Conservation (phyloP, 2,113 vertebrate genomes). For the Camelus dromedarius region DNA sequence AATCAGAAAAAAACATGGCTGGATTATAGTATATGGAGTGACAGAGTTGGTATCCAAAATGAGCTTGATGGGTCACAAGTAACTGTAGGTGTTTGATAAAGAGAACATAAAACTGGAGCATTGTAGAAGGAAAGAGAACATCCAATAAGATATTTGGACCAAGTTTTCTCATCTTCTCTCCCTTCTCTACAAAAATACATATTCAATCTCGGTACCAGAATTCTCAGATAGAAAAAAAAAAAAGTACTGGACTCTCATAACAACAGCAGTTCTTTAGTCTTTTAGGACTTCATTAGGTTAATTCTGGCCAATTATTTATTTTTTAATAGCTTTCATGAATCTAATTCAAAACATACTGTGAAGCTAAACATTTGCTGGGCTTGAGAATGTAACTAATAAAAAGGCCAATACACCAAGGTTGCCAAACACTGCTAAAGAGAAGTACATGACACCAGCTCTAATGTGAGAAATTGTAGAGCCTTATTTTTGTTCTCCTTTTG, state of each 20-base stretch:
- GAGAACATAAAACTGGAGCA: background rate
- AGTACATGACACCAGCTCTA: constrained; percentile 67
- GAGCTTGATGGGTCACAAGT: background rate
- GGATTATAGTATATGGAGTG: background rate
- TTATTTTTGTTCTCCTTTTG: constrained; percentile 66
- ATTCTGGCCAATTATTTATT: constrained; percentile 75
- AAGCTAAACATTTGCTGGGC: constrained; percentile 76
- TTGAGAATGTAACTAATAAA: constrained; percentile 82
- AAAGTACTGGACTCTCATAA: background rate
- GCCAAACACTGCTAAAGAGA: constrained; percentile 70
- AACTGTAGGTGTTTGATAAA: constrained; percentile 17
- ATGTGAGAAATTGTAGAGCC: constrained; percentile 47
- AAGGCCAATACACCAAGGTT: constrained; percentile 68
- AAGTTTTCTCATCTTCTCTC: background rate
- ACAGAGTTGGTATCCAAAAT: constrained; percentile 4
- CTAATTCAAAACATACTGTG: constrained; percentile 83
- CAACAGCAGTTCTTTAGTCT: constrained; percentile 60
- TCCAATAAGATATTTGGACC: background rate
- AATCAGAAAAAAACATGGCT: constrained; percentile 56
- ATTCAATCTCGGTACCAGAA: constrained; percentile 37
- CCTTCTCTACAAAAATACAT: constrained; percentile 33
- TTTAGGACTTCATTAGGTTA: constrained; percentile 81
- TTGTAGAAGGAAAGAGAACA: background rate
- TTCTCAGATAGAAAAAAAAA: constrained; percentile 20
- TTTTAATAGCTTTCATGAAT: constrained; percentile 77